These are phyloP conservation scores for Cerastoderma edule DNA, from an alignment of 2,888 invertebrate genomes.

Conservation along the genomic window DNA sequence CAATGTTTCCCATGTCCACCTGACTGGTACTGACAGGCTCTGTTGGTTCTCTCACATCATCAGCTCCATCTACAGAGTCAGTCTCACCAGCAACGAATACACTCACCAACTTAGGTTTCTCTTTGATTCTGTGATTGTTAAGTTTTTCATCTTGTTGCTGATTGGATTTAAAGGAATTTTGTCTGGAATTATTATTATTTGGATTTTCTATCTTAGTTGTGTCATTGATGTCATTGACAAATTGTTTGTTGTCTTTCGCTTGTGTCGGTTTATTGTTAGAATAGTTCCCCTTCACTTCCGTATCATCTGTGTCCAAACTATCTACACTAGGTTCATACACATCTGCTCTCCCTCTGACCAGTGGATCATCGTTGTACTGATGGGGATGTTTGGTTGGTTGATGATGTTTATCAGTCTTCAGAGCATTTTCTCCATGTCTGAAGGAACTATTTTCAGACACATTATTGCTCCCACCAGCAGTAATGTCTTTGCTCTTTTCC, in stretches of 20 bases:
- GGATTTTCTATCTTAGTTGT: background rate
- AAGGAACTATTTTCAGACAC: background rate
- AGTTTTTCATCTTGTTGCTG: background rate
- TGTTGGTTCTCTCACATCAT: background rate
- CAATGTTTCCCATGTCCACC: slow-evolving; percentile 41
- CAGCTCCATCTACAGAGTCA: slow-evolving; percentile 4
- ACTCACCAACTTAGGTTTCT: slow-evolving; percentile 14
- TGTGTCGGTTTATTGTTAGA: background rate
- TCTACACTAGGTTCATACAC: background rate
- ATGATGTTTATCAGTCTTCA: background rate
- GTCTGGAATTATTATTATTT: background rate
- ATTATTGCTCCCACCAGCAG: background rate
- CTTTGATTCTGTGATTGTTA: too few relatives aligned
- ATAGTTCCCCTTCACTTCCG: slow-evolving; percentile 12
- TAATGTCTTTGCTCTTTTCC: slow-evolving; percentile 43
- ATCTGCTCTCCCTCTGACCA: slow-evolving; percentile 32
- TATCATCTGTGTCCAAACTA: slow-evolving; percentile 4
- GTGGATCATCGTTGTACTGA: slow-evolving; percentile 28
- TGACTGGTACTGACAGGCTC: slow-evolving; percentile 13
- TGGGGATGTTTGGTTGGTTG: slow-evolving; percentile 24
- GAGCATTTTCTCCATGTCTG: slow-evolving; percentile 27
- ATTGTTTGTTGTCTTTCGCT: background rate
- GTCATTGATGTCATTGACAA: slow-evolving; percentile 2
- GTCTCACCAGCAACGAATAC: slow-evolving; percentile 35
- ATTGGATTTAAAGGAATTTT: background rate